Evolutionary conservation across 2,888 invertebrate species (phyloP).

Genomic region (Ophion slaviceki): DNA sequence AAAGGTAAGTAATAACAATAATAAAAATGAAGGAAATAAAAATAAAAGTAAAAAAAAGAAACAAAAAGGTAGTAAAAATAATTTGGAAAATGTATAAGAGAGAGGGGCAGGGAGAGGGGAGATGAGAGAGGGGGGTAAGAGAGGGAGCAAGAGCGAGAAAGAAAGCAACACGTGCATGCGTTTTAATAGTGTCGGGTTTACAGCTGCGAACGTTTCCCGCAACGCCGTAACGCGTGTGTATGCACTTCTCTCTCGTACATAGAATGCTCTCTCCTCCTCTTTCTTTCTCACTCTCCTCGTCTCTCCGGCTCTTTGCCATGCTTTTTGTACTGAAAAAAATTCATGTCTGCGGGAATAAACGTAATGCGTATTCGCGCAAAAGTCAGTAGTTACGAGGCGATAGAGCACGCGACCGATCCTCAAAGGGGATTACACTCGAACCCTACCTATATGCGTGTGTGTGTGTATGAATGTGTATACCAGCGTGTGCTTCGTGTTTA

Average conservation of each 20-base stretch:
- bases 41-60: too few species aligned
- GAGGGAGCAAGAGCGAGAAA: constrained; percentile 1
- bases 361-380: constrained; percentile 40
- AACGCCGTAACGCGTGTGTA: constrained; percentile 32
- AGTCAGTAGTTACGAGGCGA: constrained; percentile 3
- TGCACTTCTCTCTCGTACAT: constrained; percentile 15
- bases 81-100: not conserved
- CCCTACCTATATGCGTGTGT: not conserved
- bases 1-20: too few species aligned
- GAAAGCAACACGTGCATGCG: constrained; percentile 49
- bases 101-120: constrained; percentile 1
- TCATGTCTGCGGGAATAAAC: constrained; percentile 20
- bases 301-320: not conserved
- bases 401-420: constrained; percentile 32
- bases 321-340: not conserved
- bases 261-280: constrained; percentile 5
- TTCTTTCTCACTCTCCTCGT: constrained; percentile 20
- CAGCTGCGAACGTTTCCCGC: constrained; percentile 56
- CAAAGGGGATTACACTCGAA: constrained; percentile 1
- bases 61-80: too few species aligned
- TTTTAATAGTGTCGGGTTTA: constrained; percentile 41
- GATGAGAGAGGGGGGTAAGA: not conserved
- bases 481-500: not conserved
- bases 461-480: not conserved
- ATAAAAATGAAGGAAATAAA: too few species aligned